Conservation (phyloP, 37 sponge, comb jelly and placozoan genomes). For the Aphrocallistes beatrix region DNA sequence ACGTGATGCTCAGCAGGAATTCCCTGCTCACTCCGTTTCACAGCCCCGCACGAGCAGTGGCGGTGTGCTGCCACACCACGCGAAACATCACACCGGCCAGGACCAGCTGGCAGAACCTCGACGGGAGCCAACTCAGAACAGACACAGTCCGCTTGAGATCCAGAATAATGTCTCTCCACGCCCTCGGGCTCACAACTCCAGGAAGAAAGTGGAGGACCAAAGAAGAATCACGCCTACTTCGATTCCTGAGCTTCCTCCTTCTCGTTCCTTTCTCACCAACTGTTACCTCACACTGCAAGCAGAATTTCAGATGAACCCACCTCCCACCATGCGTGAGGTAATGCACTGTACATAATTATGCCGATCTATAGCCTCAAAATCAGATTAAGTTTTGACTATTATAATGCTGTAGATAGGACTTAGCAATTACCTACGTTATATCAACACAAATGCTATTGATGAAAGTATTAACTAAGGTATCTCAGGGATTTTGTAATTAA, state of each 20-base stretch:
- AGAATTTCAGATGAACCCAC: background rate
- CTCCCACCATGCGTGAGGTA: constrained; percentile 13
- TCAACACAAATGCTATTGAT: too few species aligned
- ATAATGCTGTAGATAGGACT: too few species aligned
- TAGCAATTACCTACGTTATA: too few species aligned
- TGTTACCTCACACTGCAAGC: background rate
- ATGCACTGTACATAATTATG: background rate
- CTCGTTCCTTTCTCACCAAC: background rate
- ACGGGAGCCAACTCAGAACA: background rate
- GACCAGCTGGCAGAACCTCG: background rate
- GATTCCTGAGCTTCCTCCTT: background rate
- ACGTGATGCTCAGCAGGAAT: background rate
- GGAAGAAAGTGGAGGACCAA: background rate
- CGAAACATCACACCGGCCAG: background rate
- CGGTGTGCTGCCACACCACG: background rate
- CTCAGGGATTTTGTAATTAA: too few species aligned
- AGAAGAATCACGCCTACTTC: background rate
- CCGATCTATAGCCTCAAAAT: background rate
- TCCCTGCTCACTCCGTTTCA: background rate
- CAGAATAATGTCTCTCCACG: background rate
- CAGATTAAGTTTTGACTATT: too few species aligned
- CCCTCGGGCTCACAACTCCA: background rate
- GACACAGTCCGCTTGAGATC: background rate
- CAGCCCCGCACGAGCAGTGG: background rate
- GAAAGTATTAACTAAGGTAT: too few species aligned